Percentiles rank a stretch among this genome's conserved stretches.
phyloP scores from a whole-genome alignment of 2,113 vertebrate species.

The Heterocephalus glaber region DNA sequence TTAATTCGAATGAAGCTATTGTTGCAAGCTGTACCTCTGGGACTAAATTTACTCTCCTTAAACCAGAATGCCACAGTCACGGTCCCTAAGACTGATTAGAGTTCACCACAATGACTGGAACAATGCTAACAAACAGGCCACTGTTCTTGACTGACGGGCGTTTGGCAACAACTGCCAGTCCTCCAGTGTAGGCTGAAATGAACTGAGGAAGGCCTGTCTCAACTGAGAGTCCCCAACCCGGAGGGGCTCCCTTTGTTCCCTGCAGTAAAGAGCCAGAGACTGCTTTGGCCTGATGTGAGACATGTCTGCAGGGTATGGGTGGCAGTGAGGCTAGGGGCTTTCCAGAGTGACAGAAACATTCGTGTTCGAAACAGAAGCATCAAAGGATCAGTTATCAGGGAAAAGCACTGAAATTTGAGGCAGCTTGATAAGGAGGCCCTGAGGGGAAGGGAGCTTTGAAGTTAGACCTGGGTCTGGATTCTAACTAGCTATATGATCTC shows the following conservation, averaged over 20 bases:
- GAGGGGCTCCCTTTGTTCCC: conserved; percentile 6
- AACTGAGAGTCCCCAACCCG: not conserved
- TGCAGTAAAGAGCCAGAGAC: conserved; percentile 5
- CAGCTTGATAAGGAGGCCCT: not conserved
- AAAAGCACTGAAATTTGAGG: conserved; percentile 10
- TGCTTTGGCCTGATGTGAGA: not conserved
- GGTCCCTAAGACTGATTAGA: conserved; percentile 60
- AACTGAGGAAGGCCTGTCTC: conserved; percentile 47
- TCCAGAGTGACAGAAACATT: conserved; percentile 38
- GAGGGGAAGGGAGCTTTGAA: conserved; percentile 17
- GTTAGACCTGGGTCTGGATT: not conserved
- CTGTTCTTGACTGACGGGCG: conserved; percentile 65
- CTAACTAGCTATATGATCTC: not conserved
- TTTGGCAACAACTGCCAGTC: conserved; percentile 66
- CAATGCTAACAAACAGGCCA: conserved; percentile 68
- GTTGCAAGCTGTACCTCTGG: conserved; percentile 47
- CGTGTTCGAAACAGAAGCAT: conserved; percentile 36
- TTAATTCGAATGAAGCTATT: conserved; percentile 74
- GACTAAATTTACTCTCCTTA: conserved; percentile 56
- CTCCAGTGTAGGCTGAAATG: not conserved
- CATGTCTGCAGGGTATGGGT: not conserved
- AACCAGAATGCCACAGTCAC: conserved; percentile 62
- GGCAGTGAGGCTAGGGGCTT: not conserved
- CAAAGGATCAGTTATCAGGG: not conserved
- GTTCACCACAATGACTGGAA: conserved; percentile 56